Evolutionary conservation across 2,888 invertebrate species (phyloP), one percentile per base, ranked within the genome.

Genomic region (Camptogramma bilineatum): DNA sequence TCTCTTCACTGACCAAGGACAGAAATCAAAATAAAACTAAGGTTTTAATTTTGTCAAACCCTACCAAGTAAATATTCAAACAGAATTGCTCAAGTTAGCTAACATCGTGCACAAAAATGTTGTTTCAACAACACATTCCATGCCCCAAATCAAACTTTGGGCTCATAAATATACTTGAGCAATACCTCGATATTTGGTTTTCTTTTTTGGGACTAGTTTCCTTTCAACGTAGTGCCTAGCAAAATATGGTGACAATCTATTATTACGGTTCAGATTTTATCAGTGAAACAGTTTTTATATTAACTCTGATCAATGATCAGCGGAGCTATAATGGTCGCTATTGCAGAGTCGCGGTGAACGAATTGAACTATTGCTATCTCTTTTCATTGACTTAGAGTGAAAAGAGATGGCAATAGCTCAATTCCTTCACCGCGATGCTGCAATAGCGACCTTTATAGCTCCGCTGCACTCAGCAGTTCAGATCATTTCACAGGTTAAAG

Each of bases 11-110:
- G 24, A 55, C 16, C 24, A 19, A 39, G 18, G 16, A 52, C 19
- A 52, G 19, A 52, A 51, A 57, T 51, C 5, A 19, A 59, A 39
- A 31, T 44, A 58, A 60, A 39, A 21, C 2, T 39, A 42, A 34
- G 10, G 3, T 9, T 0, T 34, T 18, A 34, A 34, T 16, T 21
- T 34, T 52, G 46, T 19, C 21, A 52, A 51, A 10, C 24, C n/a
- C 44, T 54, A n/a, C 34, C 10, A 19, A 31, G 13, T 4, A 54
- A 24, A 28, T 53, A 17, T 44, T 24, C 16, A n/a, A 21, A 8
- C 13, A 13, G 21, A 39, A 39, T 1, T 13, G 28, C 0, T 39
- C 34, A 39, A 13, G 13, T 13, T 39, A 39, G 34, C 34, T 39
- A 39, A 39, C 13, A 39, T 39, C 13, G 13, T 39, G 13, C 13